Percentiles rank a stretch among this genome's conserved stretches.
These are phyloP conservation scores for Caenorhabditis angaria DNA, from an alignment of 2,888 invertebrate species.

Conservation along the genomic window DNA sequence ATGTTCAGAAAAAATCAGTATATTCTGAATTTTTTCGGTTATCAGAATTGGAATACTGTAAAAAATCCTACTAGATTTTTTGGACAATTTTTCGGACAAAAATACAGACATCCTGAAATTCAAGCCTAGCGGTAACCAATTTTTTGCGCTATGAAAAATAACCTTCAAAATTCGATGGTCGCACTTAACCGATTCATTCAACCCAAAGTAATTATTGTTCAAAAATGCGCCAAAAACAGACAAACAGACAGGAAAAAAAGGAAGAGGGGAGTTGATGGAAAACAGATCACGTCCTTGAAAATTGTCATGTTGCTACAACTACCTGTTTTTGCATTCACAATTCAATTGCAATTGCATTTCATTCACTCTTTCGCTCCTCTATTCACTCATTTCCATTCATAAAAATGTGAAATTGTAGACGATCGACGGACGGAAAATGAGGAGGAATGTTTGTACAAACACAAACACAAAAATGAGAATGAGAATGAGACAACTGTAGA, in stretches of 20 bases:
- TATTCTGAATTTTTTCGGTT: too few relatives aligned
- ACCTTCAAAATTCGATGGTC: too few relatives aligned
- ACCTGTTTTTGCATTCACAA: too few relatives aligned
- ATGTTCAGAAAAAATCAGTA: too few relatives aligned
- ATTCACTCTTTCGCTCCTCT: not conserved
- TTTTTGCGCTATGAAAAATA: too few relatives aligned
- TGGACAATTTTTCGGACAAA: too few relatives aligned
- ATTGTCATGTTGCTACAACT: not conserved
- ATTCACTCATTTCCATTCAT: too few relatives aligned
- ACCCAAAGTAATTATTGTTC: conserved; percentile 2
- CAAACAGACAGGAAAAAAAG: not conserved
- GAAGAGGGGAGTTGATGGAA: not conserved
- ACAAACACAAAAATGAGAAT: not conserved
- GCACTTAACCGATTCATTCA: conserved; percentile 5
- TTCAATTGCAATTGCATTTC: too few relatives aligned
- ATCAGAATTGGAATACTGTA: too few relatives aligned
- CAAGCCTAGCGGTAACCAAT: too few relatives aligned
- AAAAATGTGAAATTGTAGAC: not conserved
- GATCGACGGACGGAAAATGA: not conserved
- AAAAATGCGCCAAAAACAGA: not conserved
- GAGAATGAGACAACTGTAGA: not conserved
- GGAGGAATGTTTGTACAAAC: conserved; percentile 1
- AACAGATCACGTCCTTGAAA: not conserved
- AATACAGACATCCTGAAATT: too few relatives aligned
- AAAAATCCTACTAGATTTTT: too few relatives aligned